phyloP scores from a whole-genome alignment of 1,140 invertebrate genomes.

The Lordiphosa mommai region DNA sequence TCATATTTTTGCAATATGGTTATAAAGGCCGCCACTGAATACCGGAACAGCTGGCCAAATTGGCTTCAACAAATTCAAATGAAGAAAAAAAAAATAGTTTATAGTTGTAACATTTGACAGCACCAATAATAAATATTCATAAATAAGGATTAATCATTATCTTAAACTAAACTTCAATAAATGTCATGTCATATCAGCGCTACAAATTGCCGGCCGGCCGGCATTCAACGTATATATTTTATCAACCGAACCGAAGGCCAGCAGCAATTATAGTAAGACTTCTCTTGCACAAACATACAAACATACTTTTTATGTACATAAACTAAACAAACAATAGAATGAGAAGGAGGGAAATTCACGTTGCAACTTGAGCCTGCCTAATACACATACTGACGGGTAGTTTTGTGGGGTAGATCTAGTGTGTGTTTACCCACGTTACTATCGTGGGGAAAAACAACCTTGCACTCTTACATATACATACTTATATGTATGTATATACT shows the following conservation, averaged over 20 bases:
- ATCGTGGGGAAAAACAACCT: conserved; percentile 30
- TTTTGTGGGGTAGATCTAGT: conserved; percentile 26
- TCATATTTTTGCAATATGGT: too few relatives aligned
- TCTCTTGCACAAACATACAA: neutral
- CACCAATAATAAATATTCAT: too few relatives aligned
- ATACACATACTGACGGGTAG: neutral
- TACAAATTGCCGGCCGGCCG: conserved; percentile 1
- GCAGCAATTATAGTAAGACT: conserved; percentile 2
- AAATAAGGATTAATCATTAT: too few relatives aligned
- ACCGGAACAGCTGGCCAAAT: too few relatives aligned
- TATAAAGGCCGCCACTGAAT: too few relatives aligned
- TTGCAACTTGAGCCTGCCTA: neutral
- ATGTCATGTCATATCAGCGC: neutral
- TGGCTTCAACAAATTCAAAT: too few relatives aligned
- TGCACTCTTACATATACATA: conserved; percentile 10
- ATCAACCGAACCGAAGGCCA: neutral
- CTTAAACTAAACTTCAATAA: too few relatives aligned
- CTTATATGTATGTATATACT: neutral
- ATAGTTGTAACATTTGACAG: too few relatives aligned
- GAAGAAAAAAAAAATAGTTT: too few relatives aligned
- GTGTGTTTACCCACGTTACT: conserved; percentile 37
- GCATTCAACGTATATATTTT: neutral
- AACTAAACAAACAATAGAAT: neutral
- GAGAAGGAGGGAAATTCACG: neutral
- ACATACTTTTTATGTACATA: neutral